A percentile compares a stretch with the other conserved stretches of the same genome.
Evolutionary conservation across 2,797 vertebrate species (phyloP).

Genomic region (Propithecus deckenii): DNA sequence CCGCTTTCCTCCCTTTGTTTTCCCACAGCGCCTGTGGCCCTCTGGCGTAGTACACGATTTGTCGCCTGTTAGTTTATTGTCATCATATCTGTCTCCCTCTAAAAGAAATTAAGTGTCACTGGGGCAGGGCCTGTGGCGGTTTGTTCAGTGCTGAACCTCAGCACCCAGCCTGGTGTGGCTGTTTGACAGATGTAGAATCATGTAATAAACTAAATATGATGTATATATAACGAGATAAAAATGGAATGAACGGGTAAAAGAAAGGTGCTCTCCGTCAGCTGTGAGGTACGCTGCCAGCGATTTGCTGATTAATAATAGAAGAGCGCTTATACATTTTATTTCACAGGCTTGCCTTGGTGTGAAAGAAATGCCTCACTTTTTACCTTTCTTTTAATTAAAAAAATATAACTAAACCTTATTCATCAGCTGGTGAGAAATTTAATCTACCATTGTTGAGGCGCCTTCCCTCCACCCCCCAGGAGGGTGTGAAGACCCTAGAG

Average conservation of each 20-base stretch:
- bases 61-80: not conserved
- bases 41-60: not conserved
- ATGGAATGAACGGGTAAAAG: not conserved
- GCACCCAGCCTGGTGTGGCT: not conserved
- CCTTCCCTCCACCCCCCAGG: not conserved
- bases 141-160: not conserved
- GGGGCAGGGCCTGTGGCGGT: not conserved
- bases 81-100: not conserved
- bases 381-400: constrained; percentile 4
- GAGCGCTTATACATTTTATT: not conserved
- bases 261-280: not conserved
- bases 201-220: not conserved
- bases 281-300: not conserved
- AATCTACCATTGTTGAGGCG: not conserved
- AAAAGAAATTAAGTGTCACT: not conserved
- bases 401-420: not conserved
- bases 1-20: not conserved
- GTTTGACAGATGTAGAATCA: not conserved
- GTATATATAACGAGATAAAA: not conserved
- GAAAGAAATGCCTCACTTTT: constrained; percentile 17
- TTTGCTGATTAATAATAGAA: not conserved
- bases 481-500: not conserved
- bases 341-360: not conserved
- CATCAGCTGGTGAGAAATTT: not conserved
- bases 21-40: not conserved